Conservation (phyloP, 1,140 invertebrate species). For the Pseudomyrmex cubaensis region DNA sequence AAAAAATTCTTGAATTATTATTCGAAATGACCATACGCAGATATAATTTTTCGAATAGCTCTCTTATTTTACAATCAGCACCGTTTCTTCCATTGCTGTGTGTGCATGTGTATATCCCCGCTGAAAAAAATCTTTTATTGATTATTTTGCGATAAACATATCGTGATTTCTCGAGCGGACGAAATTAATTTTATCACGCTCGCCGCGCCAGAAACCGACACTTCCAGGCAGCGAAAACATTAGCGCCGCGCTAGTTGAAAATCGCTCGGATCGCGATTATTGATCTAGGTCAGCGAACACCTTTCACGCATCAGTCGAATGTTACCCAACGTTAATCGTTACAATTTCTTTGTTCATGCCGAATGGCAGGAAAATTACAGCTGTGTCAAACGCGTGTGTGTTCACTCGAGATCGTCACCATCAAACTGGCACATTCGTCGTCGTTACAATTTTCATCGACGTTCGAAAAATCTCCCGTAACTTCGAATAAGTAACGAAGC, state of each 20-base stretch:
- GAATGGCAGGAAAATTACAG: slow-evolving; percentile 44
- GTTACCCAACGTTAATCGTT: slow-evolving; percentile 67
- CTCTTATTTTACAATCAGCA: neutral
- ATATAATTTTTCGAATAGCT: no score
- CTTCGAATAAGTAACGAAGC: neutral
- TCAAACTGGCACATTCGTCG: neutral
- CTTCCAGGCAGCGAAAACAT: slow-evolving; percentile 7
- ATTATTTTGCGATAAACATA: neutral
- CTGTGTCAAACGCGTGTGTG: neutral
- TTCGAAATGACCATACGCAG: neutral
- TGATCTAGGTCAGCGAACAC: slow-evolving; percentile 64
- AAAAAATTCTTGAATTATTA: slow-evolving; percentile 12
- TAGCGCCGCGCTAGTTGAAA: slow-evolving; percentile 46
- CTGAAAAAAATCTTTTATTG: neutral
- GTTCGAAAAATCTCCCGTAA: neutral
- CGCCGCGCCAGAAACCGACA: slow-evolving; percentile 12
- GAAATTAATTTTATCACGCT: slow-evolving; percentile 41
- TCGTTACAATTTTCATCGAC: neutral
- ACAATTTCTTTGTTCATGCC: slow-evolving; percentile 66
- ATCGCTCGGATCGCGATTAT: slow-evolving; percentile 57
- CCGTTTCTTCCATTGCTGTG: no score
- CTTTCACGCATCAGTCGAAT: slow-evolving; percentile 66
- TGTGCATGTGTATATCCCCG: neutral
- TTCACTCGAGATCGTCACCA: neutral
- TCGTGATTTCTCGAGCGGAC: neutral